Evolutionary conservation across 2,888 invertebrate genomes (phyloP), one percentile per base, ranked within the genome.

Genomic region (Agrilus cyanescens): DNA sequence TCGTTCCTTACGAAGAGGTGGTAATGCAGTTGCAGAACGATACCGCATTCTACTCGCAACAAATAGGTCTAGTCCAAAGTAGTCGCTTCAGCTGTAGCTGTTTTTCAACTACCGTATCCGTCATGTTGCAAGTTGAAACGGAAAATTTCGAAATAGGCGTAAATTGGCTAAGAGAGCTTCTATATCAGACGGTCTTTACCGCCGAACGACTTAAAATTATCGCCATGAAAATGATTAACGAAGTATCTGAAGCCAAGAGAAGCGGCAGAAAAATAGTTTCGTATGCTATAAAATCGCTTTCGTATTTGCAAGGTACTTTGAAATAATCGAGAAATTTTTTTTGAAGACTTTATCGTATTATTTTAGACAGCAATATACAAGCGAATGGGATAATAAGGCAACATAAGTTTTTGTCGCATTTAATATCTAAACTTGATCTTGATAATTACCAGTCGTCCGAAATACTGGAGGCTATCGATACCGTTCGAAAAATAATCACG

Each of bases 171-270:
- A 73, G 77, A 50, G 85, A 90, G 54, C 69, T 93, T 20, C 59
- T 93, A 25, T 84, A 78, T 56, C 65, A 77, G 6, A 78, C 83
- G 0, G 74, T 79, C 50, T 76, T 90, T 52, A 80, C 78, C 0
- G 72, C 75, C 12, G 86, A 88, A 39, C 70, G 90, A 48, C 62
- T 90, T 36, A 75, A 81, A 54, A 80, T 88, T 18, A 80, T 86
- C 50, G 83, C 85, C 0, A 80, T 80, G 47, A 85, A 90, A 63
- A 75, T 91, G 68, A 74, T 82, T 37, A 89, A 87, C 53, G 84
- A 87, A 48, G 83, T 88, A 1, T 74, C 86, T 1, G 80, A 83
- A 62, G 74, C 78, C 41, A 85, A 85, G 59, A 69, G 84, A 31
- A 75, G 78, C 46, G 91, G 89, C 3, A 69, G 76, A 55, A 74